Percentiles rank a stretch among this genome's conserved stretches.
Conservation (phyloP, 2,888 invertebrate genomes). For the Parnassius smintheus region DNA sequence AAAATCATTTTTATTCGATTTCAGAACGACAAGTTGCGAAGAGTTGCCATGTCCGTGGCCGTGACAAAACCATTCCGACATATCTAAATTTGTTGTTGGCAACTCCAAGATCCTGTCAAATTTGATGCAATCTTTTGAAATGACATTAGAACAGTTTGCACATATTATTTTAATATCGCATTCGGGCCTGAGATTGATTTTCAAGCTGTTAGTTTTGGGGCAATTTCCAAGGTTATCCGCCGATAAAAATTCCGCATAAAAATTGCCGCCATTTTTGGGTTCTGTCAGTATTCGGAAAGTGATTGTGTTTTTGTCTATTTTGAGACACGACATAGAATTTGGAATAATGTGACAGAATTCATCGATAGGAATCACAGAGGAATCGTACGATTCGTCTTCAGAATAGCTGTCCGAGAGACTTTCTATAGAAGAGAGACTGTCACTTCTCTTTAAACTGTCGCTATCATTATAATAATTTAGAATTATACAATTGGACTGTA, state of each 20-base stretch:
- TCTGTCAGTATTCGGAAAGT: slow-evolving; percentile 74
- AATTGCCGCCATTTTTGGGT: slow-evolving; percentile 68
- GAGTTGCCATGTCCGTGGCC: slow-evolving; percentile 55
- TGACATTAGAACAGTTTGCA: slow-evolving; percentile 67
- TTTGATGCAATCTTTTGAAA: slow-evolving; percentile 65
- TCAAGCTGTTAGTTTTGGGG: slow-evolving; percentile 44
- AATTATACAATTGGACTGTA: slow-evolving; percentile 69
- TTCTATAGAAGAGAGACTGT: slow-evolving; percentile 72
- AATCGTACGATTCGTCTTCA: slow-evolving; percentile 62
- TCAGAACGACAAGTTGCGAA: slow-evolving; percentile 45
- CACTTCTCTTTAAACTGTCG: slow-evolving; percentile 48
- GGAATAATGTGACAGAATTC: slow-evolving; percentile 73
- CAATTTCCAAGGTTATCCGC: slow-evolving; percentile 40
- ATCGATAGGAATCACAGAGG: slow-evolving; percentile 58
- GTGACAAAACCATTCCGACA: slow-evolving; percentile 86
- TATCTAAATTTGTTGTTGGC: slow-evolving; percentile 81
- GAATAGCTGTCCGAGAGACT: slow-evolving; percentile 66
- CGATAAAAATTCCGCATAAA: slow-evolving; percentile 66
- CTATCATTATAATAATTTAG: slow-evolving; percentile 64
- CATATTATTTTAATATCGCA: slow-evolving; percentile 59
- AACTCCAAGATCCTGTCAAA: slow-evolving; percentile 83
- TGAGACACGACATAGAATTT: slow-evolving; percentile 75
- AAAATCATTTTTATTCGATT: slow-evolving; percentile 77
- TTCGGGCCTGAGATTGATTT: slow-evolving; percentile 53
- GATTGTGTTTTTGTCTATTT: slow-evolving; percentile 68